Evolutionary conservation across 2,797 vertebrate genomes (phyloP).

Genomic region (Arctocebus calabarensis): DNA sequence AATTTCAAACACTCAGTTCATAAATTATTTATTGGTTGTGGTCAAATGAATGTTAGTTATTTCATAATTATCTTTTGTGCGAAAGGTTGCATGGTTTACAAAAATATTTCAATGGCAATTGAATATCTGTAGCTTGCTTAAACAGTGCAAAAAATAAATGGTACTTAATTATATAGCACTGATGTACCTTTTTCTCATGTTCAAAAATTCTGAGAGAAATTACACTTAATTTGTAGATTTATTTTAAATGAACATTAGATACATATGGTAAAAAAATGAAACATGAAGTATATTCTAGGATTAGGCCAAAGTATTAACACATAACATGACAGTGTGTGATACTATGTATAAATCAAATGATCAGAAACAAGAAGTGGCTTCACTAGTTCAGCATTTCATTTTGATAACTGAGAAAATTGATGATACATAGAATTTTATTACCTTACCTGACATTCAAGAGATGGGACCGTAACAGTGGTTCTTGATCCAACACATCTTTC

Average conservation of each 20-base stretch:
- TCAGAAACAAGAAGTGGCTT: background rate
- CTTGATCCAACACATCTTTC: background rate
- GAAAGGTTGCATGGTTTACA: conserved; percentile 87
- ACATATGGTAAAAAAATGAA: conserved; percentile 68
- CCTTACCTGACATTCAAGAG: background rate
- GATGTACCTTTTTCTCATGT: conserved; percentile 81
- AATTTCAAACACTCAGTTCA: conserved; percentile 88
- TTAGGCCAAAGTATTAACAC: conserved; percentile 42
- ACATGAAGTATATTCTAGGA: conserved; percentile 32
- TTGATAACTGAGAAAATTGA: conserved; percentile 13
- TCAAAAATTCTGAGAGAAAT: conserved; percentile 82
- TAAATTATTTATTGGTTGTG: conserved; percentile 90
- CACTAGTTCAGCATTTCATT: conserved; percentile 21
- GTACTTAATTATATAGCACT: conserved; percentile 84
- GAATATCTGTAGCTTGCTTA: conserved; percentile 85
- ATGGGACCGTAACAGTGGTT: background rate
- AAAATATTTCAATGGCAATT: conserved; percentile 86
- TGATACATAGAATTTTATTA: background rate
- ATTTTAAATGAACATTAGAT: conserved; percentile 79
- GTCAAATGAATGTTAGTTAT: conserved; percentile 88
- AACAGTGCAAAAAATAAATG: conserved; percentile 85
- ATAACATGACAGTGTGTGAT: background rate
- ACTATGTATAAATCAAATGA: conserved; percentile 28
- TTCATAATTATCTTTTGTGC: conserved; percentile 88
- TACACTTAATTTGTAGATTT: conserved; percentile 82